Evolutionary conservation across 2,113 vertebrate species (phyloP), one percentile per base, ranked within the genome.

Genomic region (Atlantisia rogersi): DNA sequence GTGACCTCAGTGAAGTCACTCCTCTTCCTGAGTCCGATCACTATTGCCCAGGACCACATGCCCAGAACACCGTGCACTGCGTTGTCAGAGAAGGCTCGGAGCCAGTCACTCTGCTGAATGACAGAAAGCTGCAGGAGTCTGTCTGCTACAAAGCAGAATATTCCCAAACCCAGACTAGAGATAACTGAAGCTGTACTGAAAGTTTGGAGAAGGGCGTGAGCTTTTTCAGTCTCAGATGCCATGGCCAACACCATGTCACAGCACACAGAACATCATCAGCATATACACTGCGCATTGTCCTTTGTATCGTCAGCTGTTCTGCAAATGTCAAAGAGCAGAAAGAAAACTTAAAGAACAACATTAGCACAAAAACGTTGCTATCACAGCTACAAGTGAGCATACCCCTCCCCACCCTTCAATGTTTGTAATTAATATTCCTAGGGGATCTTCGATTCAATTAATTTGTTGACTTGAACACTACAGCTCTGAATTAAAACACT

Each of bases 1-100:
- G 98, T 90, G 29, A 99, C 98, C 96, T 99, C 99, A 92, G 98
- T 98, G 80, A 99, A 94, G 88, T 99, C 99, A 37, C 98, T 99
- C 97, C 97, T 99, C 97, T 99, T 99, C 97, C 98, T 98, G 65
- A 99, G 96, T 84, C 99, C 99, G 62, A 98, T 98, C 63, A 99
- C 99, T 39, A 99, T 97, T 0, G 99, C 99, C 99, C 99, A 99
- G 9, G 99, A 99, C 99, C 99, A 99, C 97, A 99, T 98, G 52
- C 99, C 99, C 18, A 99, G 98, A 44, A 98, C 42, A 3, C 98
- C 98, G 2, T 99, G 99, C 9, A 98, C 98, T 8, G 98, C 98
- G 32, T 99, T 99, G 97, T 99, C 99, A 60, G 98, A 97, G 24
- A 98, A 85, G 2, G 99, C 99, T 15, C 99, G 98, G 67, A 99